Evolutionary conservation across 1,140 invertebrate species (phyloP), one percentile per base, ranked within the genome.

Genomic region (Elymnias hypermnestra): DNA sequence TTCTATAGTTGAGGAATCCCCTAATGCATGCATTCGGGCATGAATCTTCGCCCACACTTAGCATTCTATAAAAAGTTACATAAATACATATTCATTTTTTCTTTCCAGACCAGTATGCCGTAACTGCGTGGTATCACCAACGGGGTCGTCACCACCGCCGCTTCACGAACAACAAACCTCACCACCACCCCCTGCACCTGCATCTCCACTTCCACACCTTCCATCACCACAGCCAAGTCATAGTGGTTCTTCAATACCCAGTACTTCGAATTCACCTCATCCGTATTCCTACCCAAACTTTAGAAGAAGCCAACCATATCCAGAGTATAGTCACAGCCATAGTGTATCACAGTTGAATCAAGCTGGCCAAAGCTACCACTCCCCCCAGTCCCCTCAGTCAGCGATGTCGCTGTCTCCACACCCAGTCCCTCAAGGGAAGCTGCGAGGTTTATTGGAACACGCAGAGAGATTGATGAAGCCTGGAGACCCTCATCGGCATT

Each of bases 401-500:
- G 75, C 68, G 0, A 83, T 83, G 82, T 78, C 78, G 0, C 58
- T 83, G 6, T 82, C 83, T 2, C 79, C 87, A 0, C 77, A 87
- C 31, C 74, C 88, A 5, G 83, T 83, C 3, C 71, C 69, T 0
- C 76, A 74, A 41, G 82, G 83, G 25, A 83, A 87, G 60, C 74
- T 89, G 10, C 71, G 87, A 19, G 88, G 79, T 2, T 65, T 88
- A 12, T 73, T 89, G 57, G 83, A 87, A 43, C 84, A 86, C 22
- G 79, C 79, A 0, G 79, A 83, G 45, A 42, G 76, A 29, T 63
- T 89, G 39, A 85, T 86, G 65, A 89, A 86, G 70, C 87, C 70
- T 53, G 88, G 87, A 26, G 90, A 95, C 72, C 93, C 93, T 53
- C 94, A 96, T 66, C 86, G 95, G 23, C 95, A 97, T 70, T 97